Percentiles rank a stretch among this genome's conserved stretches.
These are phyloP conservation scores for Cottoperca gobio DNA, from an alignment of 2,797 vertebrate species.

Conservation along the genomic window DNA sequence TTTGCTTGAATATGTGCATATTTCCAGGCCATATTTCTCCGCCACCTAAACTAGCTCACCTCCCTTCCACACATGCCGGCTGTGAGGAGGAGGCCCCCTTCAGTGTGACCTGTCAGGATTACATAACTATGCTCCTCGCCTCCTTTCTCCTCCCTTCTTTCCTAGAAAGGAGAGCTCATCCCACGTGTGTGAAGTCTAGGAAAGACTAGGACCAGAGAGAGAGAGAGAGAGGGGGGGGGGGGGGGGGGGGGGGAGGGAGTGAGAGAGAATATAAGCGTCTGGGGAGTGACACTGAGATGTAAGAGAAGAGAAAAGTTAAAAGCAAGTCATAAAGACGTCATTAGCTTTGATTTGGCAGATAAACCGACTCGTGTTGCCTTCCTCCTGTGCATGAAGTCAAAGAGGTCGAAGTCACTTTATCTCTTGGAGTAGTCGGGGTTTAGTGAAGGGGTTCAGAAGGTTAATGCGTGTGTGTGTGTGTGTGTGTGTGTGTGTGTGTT, in stretches of 20 bases:
- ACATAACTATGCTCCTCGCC: conserved; percentile 40
- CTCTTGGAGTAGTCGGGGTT: neutral
- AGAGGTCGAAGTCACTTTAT: neutral
- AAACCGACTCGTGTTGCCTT: too few relatives aligned
- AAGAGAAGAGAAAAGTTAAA: neutral
- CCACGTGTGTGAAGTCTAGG: conserved; percentile 19
- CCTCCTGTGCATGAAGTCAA: neutral
- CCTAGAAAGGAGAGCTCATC: conserved; percentile 55
- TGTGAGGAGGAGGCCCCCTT: conserved; percentile 12
- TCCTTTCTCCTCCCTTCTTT: conserved; percentile 25
- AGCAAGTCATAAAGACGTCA: neutral
- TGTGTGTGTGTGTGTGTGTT: too few relatives aligned
- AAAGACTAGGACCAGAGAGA: neutral
- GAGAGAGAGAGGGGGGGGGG: neutral
- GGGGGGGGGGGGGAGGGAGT: neutral
- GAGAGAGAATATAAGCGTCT: neutral
- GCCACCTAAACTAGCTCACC: neutral
- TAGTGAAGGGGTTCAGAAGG: too few relatives aligned
- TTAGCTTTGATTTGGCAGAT: neutral
- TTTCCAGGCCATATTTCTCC: neutral
- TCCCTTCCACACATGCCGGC: conserved; percentile 9
- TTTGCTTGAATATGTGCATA: neutral
- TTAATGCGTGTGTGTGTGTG: too few relatives aligned
- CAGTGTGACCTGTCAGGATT: conserved; percentile 38
- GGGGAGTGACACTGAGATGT: neutral